Conservation (phyloP, 92 coral and sea anemone species). For the Epizoanthus fatuus region DNA sequence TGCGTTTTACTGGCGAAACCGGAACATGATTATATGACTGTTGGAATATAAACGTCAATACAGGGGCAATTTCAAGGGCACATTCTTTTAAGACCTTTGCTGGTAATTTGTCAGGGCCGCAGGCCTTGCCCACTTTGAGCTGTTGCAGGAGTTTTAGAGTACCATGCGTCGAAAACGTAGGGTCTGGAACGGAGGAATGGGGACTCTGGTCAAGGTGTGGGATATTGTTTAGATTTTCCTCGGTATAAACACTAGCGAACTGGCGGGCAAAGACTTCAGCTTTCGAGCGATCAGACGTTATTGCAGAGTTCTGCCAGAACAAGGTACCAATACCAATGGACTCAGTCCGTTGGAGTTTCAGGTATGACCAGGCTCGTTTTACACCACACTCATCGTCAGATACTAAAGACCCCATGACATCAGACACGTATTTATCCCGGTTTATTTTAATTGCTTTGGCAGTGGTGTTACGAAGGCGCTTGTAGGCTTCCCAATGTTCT, state of each 20-base stretch:
- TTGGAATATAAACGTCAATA: background rate
- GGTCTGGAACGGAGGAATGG: constrained; percentile 6
- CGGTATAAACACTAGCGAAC: constrained; percentile 4
- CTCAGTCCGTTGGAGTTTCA: constrained; percentile 18
- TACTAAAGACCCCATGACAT: background rate
- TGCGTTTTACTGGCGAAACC: too few species aligned
- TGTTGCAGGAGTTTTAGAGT: constrained; percentile 10
- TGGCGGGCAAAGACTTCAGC: constrained; percentile 7
- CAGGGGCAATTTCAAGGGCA: constrained; percentile 12
- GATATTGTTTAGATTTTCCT: constrained; percentile 2
- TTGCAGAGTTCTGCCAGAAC: constrained; percentile 14
- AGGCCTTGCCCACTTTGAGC: background rate
- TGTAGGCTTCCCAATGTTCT: background rate
- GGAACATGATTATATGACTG: background rate
- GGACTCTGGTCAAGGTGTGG: background rate
- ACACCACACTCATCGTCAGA: background rate
- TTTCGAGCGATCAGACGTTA: constrained; percentile 20
- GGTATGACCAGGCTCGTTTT: constrained; percentile 20
- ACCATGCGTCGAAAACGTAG: constrained; percentile 8
- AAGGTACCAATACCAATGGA: background rate
- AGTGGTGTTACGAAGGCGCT: background rate
- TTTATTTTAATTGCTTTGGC: background rate
- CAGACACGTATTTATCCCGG: background rate
- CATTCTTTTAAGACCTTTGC: background rate
- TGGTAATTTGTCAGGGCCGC: background rate